Base-by-base conservation (phyloP, 1,140 invertebrate genomes). In the Apis cerana region DNA sequence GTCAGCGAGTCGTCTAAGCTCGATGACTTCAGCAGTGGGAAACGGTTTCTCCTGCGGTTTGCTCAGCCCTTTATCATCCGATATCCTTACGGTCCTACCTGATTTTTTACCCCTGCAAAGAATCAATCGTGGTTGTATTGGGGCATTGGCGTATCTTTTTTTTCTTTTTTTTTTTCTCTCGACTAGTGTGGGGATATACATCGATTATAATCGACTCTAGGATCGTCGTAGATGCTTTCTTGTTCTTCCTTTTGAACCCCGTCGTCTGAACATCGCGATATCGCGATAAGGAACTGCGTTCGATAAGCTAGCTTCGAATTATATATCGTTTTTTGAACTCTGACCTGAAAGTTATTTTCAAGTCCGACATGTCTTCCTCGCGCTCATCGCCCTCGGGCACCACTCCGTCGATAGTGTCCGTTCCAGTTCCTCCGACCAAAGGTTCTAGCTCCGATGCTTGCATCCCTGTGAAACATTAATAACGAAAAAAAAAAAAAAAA, bases 1-100 rank as follows among this genome's bases (percentile, higher is more conserved):
- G 89, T 97, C 97, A 92, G 98, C 98, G 93, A 98, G 97, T 93
- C 97, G 97, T 89, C 97, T 96, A 85, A 98, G 95, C 94, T 98
- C 97, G 90, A 98, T 95, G 89, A 98, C 97, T 19, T 94, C 91
- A 56, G 92, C 69, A 50, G 90, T 92, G 23, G 92, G 92, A 86
- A 93, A 93, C 70, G 92, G 86, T 88, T 87, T 91, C 83, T 91
- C 89, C 79, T 90, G 82, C 43, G 85, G 86, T 87, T 93, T 92
- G 84, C 89, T 86, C 78, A 68, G 68, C 83, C 84, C 82, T 84
- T 89, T 88, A 76, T 91, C 87, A 70, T 88, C 88, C 79, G 59
- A 86, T 90, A 94, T 93, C 89, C 92, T 92, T 81, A 94, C 93
- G 52, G 90, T 90, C 89, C 89, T 94, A 91, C 89, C 89, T 65